phyloP scores from a whole-genome alignment of 2,888 invertebrate species.

The Mylabris sibirica region DNA sequence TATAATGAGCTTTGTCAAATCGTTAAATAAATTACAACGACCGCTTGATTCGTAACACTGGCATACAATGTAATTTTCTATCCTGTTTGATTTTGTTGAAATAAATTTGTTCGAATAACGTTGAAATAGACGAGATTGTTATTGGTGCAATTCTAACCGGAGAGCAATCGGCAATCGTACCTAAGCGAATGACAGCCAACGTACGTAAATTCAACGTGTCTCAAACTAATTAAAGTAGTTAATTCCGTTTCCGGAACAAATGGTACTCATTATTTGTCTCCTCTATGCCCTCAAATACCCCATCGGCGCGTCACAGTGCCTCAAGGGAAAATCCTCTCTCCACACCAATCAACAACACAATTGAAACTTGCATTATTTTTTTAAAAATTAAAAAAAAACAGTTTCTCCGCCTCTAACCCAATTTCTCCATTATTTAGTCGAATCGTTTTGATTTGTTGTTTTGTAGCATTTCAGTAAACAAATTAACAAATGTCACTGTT shows the following conservation, averaged over 20 bases:
- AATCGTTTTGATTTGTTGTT: not conserved
- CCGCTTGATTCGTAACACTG: constrained; percentile 40
- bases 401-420: no score
- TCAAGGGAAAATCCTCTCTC: constrained; percentile 32
- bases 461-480: not conserved
- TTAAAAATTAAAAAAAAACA: no score
- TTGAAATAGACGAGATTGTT: constrained; percentile 54
- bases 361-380: not conserved
- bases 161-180: constrained; percentile 55
- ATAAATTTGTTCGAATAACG: constrained; percentile 50
- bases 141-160: constrained; percentile 52
- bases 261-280: constrained; percentile 59
- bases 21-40: constrained; percentile 45
- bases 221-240: constrained; percentile 63
- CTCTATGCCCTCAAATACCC: constrained; percentile 47
- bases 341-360: not conserved
- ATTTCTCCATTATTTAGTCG: not conserved
- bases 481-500: not conserved
- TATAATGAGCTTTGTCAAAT: constrained; percentile 42
- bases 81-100: constrained; percentile 28
- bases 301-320: constrained; percentile 45
- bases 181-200: constrained; percentile 56
- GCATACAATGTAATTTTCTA: constrained; percentile 37
- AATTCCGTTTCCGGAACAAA: constrained; percentile 62
- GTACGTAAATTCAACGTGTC: constrained; percentile 62